Conservation (phyloP, 2,888 invertebrate species). For the Limnephilus auricula region DNA sequence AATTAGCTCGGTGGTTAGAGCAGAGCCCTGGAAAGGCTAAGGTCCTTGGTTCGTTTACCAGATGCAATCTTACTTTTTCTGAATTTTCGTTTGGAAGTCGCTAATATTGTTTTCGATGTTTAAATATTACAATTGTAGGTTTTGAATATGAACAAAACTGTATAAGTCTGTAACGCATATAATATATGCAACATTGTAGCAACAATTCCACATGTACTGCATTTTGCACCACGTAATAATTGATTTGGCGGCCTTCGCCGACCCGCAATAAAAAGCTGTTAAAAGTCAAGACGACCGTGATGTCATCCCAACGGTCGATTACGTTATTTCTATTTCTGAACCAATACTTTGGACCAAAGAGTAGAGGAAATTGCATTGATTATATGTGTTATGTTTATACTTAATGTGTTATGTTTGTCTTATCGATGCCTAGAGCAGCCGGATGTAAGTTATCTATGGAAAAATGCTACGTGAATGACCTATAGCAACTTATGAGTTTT, state of each 20-base stretch:
- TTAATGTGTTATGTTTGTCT: neutral
- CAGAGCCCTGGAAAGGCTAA: too few species aligned
- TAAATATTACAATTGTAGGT: too few species aligned
- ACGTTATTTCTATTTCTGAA: conserved; percentile 29
- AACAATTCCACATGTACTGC: neutral
- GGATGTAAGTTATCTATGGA: neutral
- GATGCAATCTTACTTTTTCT: too few species aligned
- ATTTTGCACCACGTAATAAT: neutral
- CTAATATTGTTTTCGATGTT: too few species aligned
- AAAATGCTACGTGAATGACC: neutral
- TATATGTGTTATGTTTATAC: neutral
- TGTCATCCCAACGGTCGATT: neutral
- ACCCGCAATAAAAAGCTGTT: conserved; percentile 10
- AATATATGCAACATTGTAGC: neutral
- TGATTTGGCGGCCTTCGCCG: conserved; percentile 27
- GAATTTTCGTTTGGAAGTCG: too few species aligned
- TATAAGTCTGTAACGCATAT: neutral
- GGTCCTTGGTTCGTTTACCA: too few species aligned
- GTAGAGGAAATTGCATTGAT: neutral
- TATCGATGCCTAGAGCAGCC: neutral
- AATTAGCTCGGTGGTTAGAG: too few species aligned
- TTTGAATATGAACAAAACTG: neutral
- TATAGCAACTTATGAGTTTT: neutral
- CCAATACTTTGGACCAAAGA: neutral
- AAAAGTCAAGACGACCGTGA: conserved; percentile 20